Evolutionary conservation across 2,797 vertebrate species (phyloP).

Genomic region (Epinephelus malabaricus): DNA sequence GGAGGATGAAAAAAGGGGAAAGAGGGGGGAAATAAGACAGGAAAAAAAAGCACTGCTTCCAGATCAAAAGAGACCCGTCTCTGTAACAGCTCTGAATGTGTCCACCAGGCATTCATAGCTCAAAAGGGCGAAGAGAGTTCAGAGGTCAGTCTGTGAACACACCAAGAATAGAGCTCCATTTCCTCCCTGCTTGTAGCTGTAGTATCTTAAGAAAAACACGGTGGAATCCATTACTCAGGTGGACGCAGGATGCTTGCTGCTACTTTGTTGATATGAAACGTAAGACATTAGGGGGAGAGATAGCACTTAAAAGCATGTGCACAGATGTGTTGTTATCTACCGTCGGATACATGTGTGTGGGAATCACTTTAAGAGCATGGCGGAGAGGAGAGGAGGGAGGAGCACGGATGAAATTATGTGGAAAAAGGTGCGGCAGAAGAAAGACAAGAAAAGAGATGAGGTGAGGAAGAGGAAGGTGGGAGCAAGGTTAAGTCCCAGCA

Average conservation of each 20-base stretch:
- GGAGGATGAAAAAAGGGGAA: neutral
- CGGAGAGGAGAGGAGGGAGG: constrained; percentile 26
- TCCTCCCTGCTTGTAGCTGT: constrained; percentile 18
- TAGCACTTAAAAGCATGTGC: constrained; percentile 52
- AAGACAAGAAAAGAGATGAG: constrained; percentile 35
- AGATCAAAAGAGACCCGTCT: constrained; percentile 64
- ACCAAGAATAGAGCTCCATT: constrained; percentile 46
- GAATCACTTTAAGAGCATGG: constrained; percentile 48
- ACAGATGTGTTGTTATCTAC: constrained; percentile 37
- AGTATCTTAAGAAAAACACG: constrained; percentile 22
- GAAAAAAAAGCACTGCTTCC: constrained; percentile 58
- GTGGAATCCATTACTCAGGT: constrained; percentile 52
- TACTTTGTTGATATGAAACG: constrained; percentile 56
- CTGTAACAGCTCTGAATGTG: constrained; percentile 35
- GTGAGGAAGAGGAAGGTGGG: constrained; percentile 54
- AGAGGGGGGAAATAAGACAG: neutral
- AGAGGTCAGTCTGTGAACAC: constrained; percentile 65
- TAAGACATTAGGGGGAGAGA: constrained; percentile 22
- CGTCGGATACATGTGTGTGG: neutral
- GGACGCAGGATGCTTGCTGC: constrained; percentile 45
- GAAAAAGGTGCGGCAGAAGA: constrained; percentile 14
- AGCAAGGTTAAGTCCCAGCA: constrained; percentile 77
- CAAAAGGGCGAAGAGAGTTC: constrained; percentile 61
- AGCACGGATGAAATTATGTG: constrained; percentile 24
- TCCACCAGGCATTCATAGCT: constrained; percentile 45